Evolutionary conservation across 2,888 invertebrate genomes (phyloP).

Genomic region (Deilephila elpenor): DNA sequence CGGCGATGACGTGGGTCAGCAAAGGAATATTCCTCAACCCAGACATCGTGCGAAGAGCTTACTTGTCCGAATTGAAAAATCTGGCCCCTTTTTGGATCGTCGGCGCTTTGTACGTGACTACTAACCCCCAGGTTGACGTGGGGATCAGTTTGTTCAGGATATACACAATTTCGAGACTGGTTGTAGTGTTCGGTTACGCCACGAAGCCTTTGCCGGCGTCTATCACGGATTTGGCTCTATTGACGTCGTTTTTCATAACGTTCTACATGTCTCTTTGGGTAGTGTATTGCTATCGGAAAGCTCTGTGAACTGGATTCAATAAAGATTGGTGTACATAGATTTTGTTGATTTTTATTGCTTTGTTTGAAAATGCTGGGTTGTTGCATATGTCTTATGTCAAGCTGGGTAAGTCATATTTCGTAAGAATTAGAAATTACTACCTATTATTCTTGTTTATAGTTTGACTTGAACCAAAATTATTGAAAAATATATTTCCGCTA

Average conservation of each 20-base stretch:
- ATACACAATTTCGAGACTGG: slow-evolving; percentile 44
- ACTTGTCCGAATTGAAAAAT: slow-evolving; percentile 64
- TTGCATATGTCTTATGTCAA: too few species aligned
- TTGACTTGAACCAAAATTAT: too few species aligned
- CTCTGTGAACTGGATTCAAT: slow-evolving; percentile 40
- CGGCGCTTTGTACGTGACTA: slow-evolving; percentile 61
- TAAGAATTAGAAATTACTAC: too few species aligned
- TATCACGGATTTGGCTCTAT: slow-evolving; percentile 57
- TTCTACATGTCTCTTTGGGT: slow-evolving; percentile 62
- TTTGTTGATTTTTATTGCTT: background rate
- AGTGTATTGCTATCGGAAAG: slow-evolving; percentile 52
- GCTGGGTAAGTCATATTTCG: too few species aligned
- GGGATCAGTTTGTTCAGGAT: slow-evolving; percentile 25
- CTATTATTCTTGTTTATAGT: too few species aligned
- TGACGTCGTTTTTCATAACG: slow-evolving; percentile 59
- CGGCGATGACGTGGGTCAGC: slow-evolving; percentile 30
- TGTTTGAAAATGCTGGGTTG: too few species aligned
- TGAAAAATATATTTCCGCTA: too few species aligned
- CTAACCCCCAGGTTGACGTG: slow-evolving; percentile 33
- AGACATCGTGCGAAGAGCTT: slow-evolving; percentile 57
- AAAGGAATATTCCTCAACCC: slow-evolving; percentile 48
- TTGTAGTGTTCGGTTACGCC: slow-evolving; percentile 57
- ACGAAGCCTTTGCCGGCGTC: slow-evolving; percentile 50
- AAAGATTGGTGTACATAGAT: slow-evolving; percentile 5
- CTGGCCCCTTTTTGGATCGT: slow-evolving; percentile 66